Conservation (phyloP, 2,888 invertebrate genomes). For the Thalpophila matura region DNA sequence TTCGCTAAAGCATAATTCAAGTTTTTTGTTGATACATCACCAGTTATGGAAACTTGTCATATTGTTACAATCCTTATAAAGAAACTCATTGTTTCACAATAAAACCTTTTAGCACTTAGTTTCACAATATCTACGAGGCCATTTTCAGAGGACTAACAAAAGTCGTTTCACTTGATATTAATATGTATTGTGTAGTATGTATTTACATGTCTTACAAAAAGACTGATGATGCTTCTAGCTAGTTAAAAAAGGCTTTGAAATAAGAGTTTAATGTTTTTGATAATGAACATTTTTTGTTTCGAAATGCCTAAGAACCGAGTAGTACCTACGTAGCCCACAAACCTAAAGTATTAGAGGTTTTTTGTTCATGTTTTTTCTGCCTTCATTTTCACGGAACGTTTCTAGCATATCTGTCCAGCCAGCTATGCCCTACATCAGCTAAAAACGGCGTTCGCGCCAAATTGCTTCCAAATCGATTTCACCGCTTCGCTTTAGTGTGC, state of each 20-base stretch:
- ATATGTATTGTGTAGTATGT: neutral
- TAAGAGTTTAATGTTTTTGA: neutral
- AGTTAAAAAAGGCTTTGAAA: neutral
- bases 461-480: slow-evolving; percentile 41
- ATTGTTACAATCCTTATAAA: slow-evolving; percentile 17
- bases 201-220: slow-evolving; percentile 7
- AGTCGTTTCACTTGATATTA: neutral
- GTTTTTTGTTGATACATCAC: slow-evolving; percentile 10
- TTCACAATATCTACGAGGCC: slow-evolving; percentile 21
- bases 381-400: slow-evolving; percentile 26
- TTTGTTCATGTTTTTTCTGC: neutral
- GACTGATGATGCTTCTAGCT: neutral
- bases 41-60: slow-evolving; percentile 32
- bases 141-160: slow-evolving; percentile 10
- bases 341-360: neutral
- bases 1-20: neutral
- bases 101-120: slow-evolving; percentile 22
- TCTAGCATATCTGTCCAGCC: slow-evolving; percentile 34
- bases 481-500: slow-evolving; percentile 29
- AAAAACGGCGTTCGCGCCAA: slow-evolving; percentile 38
- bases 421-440: slow-evolving; percentile 36
- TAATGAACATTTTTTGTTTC: neutral
- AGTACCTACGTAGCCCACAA: neutral
- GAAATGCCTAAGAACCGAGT: neutral
- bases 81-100: slow-evolving; percentile 33